Evolutionary conservation across 2,113 vertebrate species (phyloP), one percentile per base, ranked within the genome.

Genomic region (Hiodon tergisus): DNA sequence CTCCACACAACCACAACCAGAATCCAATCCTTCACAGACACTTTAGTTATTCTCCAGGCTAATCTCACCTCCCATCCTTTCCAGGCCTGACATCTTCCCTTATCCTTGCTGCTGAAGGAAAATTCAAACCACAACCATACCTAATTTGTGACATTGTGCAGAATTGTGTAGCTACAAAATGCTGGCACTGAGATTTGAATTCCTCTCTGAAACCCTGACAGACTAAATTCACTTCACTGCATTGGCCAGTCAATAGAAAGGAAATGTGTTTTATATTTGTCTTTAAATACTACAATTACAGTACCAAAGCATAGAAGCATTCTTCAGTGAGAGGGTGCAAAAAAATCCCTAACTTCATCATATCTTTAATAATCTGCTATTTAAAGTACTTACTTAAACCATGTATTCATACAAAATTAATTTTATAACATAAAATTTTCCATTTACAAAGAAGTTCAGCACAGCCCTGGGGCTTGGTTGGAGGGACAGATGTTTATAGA

Each of bases 221-320:
- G 79, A 86, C 78, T 62, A 65, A 75, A 83, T 88, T 86, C 74
- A 61, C 81, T 83, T 89, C 79, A 86, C 67, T 69, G 71, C 75
- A 72, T 76, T 67, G 78, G 84, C 83, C 79, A 78, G 72, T 76
- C 74, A 63, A 73, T 84, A 78, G 82, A 77, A 76, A 78, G 79
- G 82, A 87, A 89, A 90, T 86, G 80, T 90, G 87, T 86, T 84
- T 91, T 79, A 79, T 72, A 87, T 90, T 87, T 89, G 86, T 81
- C 78, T 86, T 85, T 80, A 69, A 83, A 81, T 79, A 84, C 80
- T 79, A 74, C 76, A 81, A 83, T 79, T 77, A 75, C 79, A 78
- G 77, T 73, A 62, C 77, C 74, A 79, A 81, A 73, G 74, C 79
- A 69, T 76, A 81, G 74, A 83, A 63, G 16, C 6, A 46, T 31